phyloP scores from a whole-genome alignment of 2,797 vertebrate species.

The Helicolenus hilgendorfi region DNA sequence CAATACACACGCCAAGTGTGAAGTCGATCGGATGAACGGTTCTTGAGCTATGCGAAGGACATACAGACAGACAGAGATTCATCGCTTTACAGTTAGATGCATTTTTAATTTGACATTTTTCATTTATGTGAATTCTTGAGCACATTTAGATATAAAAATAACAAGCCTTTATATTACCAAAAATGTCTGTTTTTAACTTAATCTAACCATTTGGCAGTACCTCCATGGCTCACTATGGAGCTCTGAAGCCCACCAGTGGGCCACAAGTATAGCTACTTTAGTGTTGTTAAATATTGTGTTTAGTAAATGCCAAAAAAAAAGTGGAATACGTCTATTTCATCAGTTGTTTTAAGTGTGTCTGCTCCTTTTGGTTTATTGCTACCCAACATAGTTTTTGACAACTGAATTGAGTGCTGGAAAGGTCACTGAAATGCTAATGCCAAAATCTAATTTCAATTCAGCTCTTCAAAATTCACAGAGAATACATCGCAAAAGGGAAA shows the following conservation, averaged over 20 bases:
- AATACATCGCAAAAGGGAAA: slow-evolving; percentile 30
- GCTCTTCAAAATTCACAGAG: slow-evolving; percentile 47
- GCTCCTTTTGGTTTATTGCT: slow-evolving; percentile 27
- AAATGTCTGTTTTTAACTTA: background rate
- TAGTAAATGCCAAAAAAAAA: slow-evolving; percentile 13
- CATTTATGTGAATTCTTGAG: no score
- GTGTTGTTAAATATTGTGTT: background rate
- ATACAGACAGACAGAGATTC: no score
- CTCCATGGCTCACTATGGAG: background rate
- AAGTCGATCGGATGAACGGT: no score
- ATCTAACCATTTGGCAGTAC: background rate
- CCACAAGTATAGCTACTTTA: background rate
- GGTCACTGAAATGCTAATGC: slow-evolving; percentile 73
- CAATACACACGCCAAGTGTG: no score
- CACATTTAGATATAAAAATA: no score
- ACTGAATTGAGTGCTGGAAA: slow-evolving; percentile 61
- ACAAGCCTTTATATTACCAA: background rate
- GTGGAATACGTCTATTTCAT: slow-evolving; percentile 29
- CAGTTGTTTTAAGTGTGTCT: slow-evolving; percentile 29
- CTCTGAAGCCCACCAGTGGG: background rate
- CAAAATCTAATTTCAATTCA: slow-evolving; percentile 58
- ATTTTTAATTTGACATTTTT: no score
- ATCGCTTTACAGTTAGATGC: no score
- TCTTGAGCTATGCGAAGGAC: no score
- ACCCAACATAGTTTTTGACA: slow-evolving; percentile 40